Evolutionary conservation across 2,113 vertebrate species (phyloP).

Genomic region (Sterna hirundo): DNA sequence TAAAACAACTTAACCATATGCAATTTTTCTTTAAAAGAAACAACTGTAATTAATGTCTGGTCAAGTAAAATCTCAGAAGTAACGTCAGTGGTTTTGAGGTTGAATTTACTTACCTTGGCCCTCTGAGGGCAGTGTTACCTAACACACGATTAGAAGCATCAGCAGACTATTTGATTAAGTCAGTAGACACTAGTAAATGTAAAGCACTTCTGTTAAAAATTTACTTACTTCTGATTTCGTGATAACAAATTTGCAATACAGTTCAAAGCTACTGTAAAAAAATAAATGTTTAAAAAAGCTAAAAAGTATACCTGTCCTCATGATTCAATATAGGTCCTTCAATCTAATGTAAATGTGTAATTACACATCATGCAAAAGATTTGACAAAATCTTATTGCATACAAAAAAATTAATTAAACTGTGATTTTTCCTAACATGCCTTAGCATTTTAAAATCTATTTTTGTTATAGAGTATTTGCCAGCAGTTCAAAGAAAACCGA

Average conservation of each 20-base stretch:
- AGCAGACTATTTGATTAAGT: constrained; percentile 38
- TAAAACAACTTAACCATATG: neutral
- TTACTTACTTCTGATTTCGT: neutral
- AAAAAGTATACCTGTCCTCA: neutral
- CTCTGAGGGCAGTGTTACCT: constrained; percentile 84
- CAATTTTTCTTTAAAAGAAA: neutral
- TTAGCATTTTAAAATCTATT: neutral
- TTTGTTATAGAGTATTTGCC: neutral
- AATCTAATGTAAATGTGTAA: neutral
- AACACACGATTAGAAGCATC: constrained; percentile 63
- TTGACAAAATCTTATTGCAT: neutral
- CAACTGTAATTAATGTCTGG: neutral
- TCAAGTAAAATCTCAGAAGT: constrained; percentile 1
- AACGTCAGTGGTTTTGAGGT: constrained; percentile 30
- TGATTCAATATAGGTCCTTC: neutral
- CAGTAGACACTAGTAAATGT: neutral
- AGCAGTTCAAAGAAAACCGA: neutral
- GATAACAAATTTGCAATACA: neutral
- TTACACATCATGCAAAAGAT: neutral
- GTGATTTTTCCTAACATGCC: neutral
- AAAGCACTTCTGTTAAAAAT: constrained; percentile 5
- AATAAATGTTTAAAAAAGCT: neutral
- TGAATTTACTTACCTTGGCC: constrained; percentile 81
- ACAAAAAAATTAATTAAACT: neutral
- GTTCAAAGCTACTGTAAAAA: neutral